A percentile compares a stretch with the other conserved stretches of the same genome.
These are phyloP conservation scores for Xestia ashworthii DNA, from an alignment of 2,888 invertebrate genomes.

Conservation along the genomic window DNA sequence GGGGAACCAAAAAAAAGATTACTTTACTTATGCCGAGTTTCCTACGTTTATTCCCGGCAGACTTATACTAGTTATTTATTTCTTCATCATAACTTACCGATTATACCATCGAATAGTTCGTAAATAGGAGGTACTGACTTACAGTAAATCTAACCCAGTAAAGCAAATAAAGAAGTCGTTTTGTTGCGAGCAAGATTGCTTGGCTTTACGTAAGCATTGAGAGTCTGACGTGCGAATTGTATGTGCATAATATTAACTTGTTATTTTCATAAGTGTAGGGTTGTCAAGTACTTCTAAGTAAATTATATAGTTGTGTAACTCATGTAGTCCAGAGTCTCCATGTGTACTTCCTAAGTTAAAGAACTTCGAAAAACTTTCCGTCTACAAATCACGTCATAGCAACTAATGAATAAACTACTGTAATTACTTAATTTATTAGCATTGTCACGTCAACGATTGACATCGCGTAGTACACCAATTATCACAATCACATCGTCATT, in stretches of 20 bases:
- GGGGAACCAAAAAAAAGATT: not conserved
- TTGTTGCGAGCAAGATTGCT: not conserved
- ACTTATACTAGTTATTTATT: slow-evolving; percentile 14
- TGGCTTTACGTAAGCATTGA: slow-evolving; percentile 26
- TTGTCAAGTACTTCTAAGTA: not conserved
- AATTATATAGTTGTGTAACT: not conserved
- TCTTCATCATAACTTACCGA: slow-evolving; percentile 24
- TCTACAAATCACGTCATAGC: slow-evolving; percentile 1
- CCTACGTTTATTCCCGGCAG: not conserved
- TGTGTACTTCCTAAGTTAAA: not conserved
- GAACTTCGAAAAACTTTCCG: not conserved
- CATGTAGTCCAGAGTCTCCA: not conserved
- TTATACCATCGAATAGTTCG: slow-evolving; percentile 33
- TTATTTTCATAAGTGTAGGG: slow-evolving; percentile 9
- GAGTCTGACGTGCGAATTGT: slow-evolving; percentile 16
- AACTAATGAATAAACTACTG: not conserved
- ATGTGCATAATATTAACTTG: slow-evolving; percentile 7
- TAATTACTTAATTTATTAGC: slow-evolving; percentile 22
- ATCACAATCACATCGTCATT: slow-evolving; percentile 53
- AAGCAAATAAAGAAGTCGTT: slow-evolving; percentile 21
- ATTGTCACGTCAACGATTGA: slow-evolving; percentile 22
- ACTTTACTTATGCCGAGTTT: not conserved
- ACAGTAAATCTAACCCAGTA: not conserved
- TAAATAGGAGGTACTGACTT: not conserved
- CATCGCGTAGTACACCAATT: slow-evolving; percentile 39